phyloP scores from a whole-genome alignment of 2,113 vertebrate species.

The Paramormyrops kingsleyae region DNA sequence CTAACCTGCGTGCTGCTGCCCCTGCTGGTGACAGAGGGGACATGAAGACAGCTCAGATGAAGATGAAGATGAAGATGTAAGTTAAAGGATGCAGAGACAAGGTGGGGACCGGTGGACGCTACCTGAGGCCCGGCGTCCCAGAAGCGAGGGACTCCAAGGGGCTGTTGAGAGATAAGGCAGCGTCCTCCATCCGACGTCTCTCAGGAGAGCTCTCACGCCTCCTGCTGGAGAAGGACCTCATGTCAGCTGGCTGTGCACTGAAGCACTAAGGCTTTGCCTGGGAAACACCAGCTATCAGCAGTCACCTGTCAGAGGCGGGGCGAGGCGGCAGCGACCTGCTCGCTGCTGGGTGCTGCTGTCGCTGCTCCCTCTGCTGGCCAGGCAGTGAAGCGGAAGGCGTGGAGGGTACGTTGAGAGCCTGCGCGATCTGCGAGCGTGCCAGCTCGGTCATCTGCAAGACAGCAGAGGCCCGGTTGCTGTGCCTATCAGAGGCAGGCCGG shows the following conservation, averaged over 20 bases:
- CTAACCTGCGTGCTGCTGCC: constrained; percentile 66
- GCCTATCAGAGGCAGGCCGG: neutral
- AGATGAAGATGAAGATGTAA: neutral
- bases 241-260: neutral
- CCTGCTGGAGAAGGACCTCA: constrained; percentile 42
- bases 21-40: constrained; percentile 33
- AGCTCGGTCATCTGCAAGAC: constrained; percentile 73
- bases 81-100: neutral
- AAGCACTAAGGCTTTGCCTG: no score
- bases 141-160: constrained; percentile 68
- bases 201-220: constrained; percentile 54
- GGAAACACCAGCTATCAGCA: neutral
- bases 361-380: constrained; percentile 58
- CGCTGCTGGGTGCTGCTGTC: constrained; percentile 51
- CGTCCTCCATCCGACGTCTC: constrained; percentile 52
- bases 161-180: constrained; percentile 60
- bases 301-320: constrained; percentile 67
- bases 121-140: constrained; percentile 73
- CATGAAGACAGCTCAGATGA: neutral
- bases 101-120: neutral
- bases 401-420: constrained; percentile 48
- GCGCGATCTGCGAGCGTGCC: constrained; percentile 60
- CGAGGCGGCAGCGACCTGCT: constrained; percentile 52
- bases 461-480: neutral
- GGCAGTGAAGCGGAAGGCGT: constrained; percentile 46